A percentile compares a stretch with the other conserved stretches of the same genome.
phyloP scores from a whole-genome alignment of 2,113 vertebrate species.

The Xerus inauris region DNA sequence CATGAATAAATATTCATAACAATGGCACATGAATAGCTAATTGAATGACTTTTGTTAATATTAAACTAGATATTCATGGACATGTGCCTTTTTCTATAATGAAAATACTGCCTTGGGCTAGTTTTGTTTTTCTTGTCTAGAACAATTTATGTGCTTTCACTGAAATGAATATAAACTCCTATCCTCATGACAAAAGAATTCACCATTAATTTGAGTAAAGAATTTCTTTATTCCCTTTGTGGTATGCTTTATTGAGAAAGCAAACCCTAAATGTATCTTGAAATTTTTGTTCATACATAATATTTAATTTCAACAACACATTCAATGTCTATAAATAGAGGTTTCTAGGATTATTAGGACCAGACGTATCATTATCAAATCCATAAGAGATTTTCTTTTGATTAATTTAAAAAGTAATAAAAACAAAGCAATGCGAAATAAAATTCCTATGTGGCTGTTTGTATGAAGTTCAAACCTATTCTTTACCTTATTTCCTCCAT shows the following conservation, averaged over 20 bases:
- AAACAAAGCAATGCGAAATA: slow-evolving; percentile 66
- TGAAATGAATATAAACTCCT: slow-evolving; percentile 90
- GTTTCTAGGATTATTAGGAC: slow-evolving; percentile 79
- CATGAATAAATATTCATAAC: slow-evolving; percentile 91
- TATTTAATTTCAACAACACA: slow-evolving; percentile 82
- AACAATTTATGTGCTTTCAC: slow-evolving; percentile 90
- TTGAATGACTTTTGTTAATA: slow-evolving; percentile 92
- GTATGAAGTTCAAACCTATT: neutral
- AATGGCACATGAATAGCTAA: slow-evolving; percentile 89
- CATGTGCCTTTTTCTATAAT: slow-evolving; percentile 91
- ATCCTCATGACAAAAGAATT: slow-evolving; percentile 90
- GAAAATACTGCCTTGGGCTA: slow-evolving; percentile 90
- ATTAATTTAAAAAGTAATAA: slow-evolving; percentile 82
- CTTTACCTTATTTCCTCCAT: slow-evolving; percentile 36
- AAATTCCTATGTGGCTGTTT: slow-evolving; percentile 53
- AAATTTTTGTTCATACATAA: slow-evolving; percentile 79
- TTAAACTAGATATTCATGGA: slow-evolving; percentile 91
- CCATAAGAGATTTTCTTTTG: slow-evolving; percentile 75
- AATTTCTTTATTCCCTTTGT: slow-evolving; percentile 89
- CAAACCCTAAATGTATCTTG: slow-evolving; percentile 77
- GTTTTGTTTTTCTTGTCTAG: slow-evolving; percentile 91
- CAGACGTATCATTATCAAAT: slow-evolving; percentile 68
- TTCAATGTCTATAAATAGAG: slow-evolving; percentile 71
- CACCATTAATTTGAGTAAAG: slow-evolving; percentile 87
- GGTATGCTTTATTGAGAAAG: slow-evolving; percentile 81